phyloP scores from a whole-genome alignment of 2,797 vertebrate genomes.

The Phoxinus dragarum region DNA sequence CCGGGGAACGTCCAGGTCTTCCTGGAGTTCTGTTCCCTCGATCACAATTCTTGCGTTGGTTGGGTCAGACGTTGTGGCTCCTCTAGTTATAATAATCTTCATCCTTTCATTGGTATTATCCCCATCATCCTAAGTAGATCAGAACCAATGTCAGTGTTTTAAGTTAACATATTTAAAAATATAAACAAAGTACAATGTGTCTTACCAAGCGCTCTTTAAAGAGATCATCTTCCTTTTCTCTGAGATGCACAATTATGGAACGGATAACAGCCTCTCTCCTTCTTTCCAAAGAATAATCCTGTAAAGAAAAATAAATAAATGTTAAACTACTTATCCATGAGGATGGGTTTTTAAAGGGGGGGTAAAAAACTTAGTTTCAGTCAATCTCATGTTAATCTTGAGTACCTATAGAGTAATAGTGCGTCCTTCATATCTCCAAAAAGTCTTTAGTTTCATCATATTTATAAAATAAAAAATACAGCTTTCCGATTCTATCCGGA shows the following conservation, averaged over 20 bases:
- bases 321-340: too few relatives aligned
- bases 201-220: conserved; percentile 25
- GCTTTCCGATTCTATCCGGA: too few relatives aligned
- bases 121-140: conserved; percentile 30
- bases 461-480: too few relatives aligned
- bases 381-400: too few relatives aligned
- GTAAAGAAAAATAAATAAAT: neutral
- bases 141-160: conserved; percentile 32
- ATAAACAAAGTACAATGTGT: neutral
- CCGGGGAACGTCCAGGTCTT: conserved; percentile 43
- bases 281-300: conserved; percentile 42
- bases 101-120: conserved; percentile 46
- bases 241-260: conserved; percentile 47
- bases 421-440: too few relatives aligned
- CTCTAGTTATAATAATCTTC: conserved; percentile 52
- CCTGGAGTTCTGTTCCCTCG: conserved; percentile 52
- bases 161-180: conserved; percentile 21
- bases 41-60: conserved; percentile 49
- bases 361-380: too few relatives aligned
- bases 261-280: conserved; percentile 49
- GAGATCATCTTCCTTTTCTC: conserved; percentile 55
- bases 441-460: too few relatives aligned
- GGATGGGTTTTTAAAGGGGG: neutral
- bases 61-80: conserved; percentile 52
- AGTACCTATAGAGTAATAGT: too few relatives aligned